Percentiles rank a stretch among this genome's conserved stretches.
phyloP scores from a whole-genome alignment of 2,797 vertebrate genomes.

The Stomatorhinus walkeri region DNA sequence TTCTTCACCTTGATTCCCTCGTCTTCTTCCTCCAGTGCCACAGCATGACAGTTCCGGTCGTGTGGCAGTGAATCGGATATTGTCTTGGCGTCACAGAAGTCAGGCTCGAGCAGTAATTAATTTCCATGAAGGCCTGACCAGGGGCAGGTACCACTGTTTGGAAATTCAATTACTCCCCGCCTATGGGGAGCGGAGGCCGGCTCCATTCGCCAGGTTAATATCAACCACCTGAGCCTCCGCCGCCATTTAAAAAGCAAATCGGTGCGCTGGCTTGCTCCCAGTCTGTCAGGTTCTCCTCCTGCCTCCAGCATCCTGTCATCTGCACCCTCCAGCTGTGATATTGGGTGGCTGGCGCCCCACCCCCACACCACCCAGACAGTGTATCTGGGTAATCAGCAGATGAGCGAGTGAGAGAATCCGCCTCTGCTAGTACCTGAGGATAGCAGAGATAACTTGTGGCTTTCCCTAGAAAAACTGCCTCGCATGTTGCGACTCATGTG shows the following conservation, averaged over 20 bases:
- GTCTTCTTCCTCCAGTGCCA: conserved; percentile 4
- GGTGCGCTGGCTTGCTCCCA: background rate
- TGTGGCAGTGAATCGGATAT: conserved; percentile 70
- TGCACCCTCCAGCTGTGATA: background rate
- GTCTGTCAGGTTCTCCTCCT: background rate
- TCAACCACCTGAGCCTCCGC: conserved; percentile 92
- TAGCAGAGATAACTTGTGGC: background rate
- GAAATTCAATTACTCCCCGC: conserved; percentile 90
- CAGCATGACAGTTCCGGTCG: conserved; percentile 59
- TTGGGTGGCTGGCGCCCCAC: background rate
- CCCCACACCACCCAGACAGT: background rate
- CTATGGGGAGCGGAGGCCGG: conserved; percentile 41
- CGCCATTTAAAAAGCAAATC: conserved; percentile 52
- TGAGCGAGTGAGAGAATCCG: background rate
- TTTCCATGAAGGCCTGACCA: conserved; percentile 88
- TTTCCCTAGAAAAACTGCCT: background rate
- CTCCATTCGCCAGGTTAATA: conserved; percentile 73
- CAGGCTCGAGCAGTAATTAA: conserved; percentile 87
- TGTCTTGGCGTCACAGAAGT: conserved; percentile 66
- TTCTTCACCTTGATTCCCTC: background rate
- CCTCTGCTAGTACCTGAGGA: background rate
- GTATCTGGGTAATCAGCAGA: background rate
- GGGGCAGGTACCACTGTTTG: conserved; percentile 83
- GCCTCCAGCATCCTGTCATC: background rate
- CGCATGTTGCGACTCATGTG: background rate